These are phyloP conservation scores for Sigmodon hispidus DNA, from an alignment of 2,113 vertebrate species.

Conservation along the genomic window DNA sequence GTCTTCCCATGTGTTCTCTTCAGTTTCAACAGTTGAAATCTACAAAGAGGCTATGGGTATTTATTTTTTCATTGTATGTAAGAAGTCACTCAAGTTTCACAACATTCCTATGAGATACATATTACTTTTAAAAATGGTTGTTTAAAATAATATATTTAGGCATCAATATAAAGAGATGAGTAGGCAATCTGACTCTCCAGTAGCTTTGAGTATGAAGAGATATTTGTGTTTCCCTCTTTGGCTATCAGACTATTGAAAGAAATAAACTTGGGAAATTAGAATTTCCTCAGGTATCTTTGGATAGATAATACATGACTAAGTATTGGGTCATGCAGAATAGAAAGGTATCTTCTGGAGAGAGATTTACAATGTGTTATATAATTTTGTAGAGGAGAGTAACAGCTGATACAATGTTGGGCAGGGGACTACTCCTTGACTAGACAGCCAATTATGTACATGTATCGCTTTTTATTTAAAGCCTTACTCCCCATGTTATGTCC, in stretches of 20 bases:
- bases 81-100: background rate
- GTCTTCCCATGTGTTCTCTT: rapidly evolving
- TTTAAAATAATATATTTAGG: background rate
- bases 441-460: background rate
- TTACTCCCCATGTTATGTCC: background rate
- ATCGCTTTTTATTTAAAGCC: background rate
- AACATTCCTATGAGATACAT: background rate
- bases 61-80: background rate
- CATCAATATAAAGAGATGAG: background rate
- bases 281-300: background rate
- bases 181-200: background rate
- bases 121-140: background rate
- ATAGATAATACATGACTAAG: background rate
- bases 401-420: background rate
- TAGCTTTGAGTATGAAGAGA: background rate
- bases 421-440: background rate
- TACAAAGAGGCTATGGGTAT: background rate
- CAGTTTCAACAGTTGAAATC: background rate
- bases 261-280: background rate
- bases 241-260: background rate
- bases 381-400: background rate
- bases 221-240: background rate
- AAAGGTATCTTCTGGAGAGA: background rate
- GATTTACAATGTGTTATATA: background rate
- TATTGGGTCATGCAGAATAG: background rate